Base-by-base conservation (phyloP, 2,113 vertebrate genomes). In the Thymallus thymallus region DNA sequence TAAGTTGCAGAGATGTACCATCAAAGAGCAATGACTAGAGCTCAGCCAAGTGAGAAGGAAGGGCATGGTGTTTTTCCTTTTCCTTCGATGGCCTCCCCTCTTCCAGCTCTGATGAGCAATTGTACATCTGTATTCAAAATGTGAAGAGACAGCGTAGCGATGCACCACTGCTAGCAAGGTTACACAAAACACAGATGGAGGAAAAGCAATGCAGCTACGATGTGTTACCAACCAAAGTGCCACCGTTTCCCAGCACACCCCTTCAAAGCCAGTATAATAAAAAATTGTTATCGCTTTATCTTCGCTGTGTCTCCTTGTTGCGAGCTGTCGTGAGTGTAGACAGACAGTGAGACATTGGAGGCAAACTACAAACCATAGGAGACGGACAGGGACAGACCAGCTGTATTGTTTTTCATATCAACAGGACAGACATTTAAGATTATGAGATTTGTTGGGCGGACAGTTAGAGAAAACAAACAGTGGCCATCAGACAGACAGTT, bases 381-480 rank as follows among this genome's bases (percentile, higher is more conserved):
- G 86, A 84, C 74, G 77, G 72, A 85, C 78, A 16, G 5, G 48
- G 5, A 73, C 76, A 82, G 87, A 69, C 66, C 84, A 82, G 80
- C 76, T 85, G 84, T 81, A 89, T 91, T 88, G 85, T 84, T 86
- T 89, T 83, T 84, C 76, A 84, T 87, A 86, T 88, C 84, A 87
- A 86, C 85, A 84, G 76, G 80, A 88, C 78, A 75, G 82, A 88
- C 89, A 88, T 88, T 89, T 86, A 91, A 85, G 84, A 86, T 84
- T 86, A 89, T 89, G 89, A 76, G 85, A 85, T 88, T 77, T 22
- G 74, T 85, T 88, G 82, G 88, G 88, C 74, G 85, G 88, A 89
- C 88, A 90, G 87, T 77, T 85, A 73, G 86, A 82, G 86, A 83
- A 85, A 86, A 6, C 16, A 30, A 5, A 82, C 82, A 69, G 35